These are phyloP conservation scores for Parus major DNA, from an alignment of 2,113 vertebrate genomes.

Conservation along the genomic window DNA sequence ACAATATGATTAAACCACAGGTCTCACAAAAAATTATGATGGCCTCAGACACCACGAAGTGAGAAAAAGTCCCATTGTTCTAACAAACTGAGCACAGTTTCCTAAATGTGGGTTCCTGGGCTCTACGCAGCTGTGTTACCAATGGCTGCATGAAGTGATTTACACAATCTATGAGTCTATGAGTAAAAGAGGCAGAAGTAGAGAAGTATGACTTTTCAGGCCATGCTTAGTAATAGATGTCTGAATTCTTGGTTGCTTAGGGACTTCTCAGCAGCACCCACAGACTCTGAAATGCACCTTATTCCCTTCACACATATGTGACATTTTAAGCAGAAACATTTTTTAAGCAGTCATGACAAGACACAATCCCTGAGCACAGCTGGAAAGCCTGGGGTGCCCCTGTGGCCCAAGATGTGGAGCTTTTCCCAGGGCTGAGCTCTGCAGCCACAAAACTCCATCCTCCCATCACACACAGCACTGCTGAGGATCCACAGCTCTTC, in stretches of 20 bases:
- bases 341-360: accelerated
- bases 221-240: not conserved
- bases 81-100: not conserved
- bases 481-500: not conserved
- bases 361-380: not conserved
- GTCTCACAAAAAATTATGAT: not conserved
- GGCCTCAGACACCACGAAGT: not conserved
- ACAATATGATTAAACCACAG: not conserved
- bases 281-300: not conserved
- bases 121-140: not conserved
- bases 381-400: not conserved
- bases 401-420: accelerated
- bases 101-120: not conserved
- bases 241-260: not conserved
- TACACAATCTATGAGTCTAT: not conserved
- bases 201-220: not conserved
- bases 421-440: not conserved
- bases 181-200: not conserved
- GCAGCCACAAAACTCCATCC: accelerated
- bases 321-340: not conserved
- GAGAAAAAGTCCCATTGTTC: not conserved
- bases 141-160: not conserved
- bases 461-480: not conserved
- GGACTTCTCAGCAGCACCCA: not conserved
- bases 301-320: not conserved